Conservation (phyloP, 64 coral and sea anemone genomes). For the Stichodactyla mertensii region DNA sequence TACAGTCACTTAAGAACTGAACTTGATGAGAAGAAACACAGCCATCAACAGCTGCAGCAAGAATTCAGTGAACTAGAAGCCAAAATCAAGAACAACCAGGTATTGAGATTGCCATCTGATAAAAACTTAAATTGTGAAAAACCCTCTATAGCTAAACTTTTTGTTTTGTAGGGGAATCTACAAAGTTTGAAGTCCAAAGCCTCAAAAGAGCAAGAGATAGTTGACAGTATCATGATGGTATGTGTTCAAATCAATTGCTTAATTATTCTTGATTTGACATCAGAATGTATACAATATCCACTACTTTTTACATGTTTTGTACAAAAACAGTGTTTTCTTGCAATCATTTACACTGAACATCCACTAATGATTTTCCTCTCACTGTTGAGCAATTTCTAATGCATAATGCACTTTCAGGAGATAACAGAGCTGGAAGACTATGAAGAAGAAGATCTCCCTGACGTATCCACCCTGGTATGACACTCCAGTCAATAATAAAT, state of each 20-base stretch:
- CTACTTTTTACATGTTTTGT: too few relatives aligned
- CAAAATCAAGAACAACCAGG: not conserved
- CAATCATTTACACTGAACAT: too few relatives aligned
- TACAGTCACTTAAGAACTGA: conserved; percentile 39
- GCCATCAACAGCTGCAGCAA: conserved; percentile 29
- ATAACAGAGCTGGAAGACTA: conserved; percentile 83
- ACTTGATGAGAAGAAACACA: conserved; percentile 5
- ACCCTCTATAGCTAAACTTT: too few relatives aligned
- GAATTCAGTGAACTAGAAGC: conserved; percentile 14
- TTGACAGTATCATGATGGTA: conserved; percentile 59
- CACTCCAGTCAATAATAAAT: too few relatives aligned
- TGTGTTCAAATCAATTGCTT: too few relatives aligned
- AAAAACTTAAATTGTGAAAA: too few relatives aligned
- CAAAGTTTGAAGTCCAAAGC: conserved; percentile 54
- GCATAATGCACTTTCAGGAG: conserved; percentile 32
- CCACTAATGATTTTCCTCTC: too few relatives aligned
- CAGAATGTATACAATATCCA: too few relatives aligned
- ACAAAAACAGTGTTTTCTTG: too few relatives aligned
- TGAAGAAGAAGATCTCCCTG: conserved; percentile 80
- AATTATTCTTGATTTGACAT: too few relatives aligned
- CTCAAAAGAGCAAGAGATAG: conserved; percentile 63
- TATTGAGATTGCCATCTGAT: not conserved
- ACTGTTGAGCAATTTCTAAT: not conserved
- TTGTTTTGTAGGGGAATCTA: conserved; percentile 42
- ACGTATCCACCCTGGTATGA: conserved; percentile 80